Base-by-base conservation (phyloP, 2,113 vertebrate genomes). In the Odontophorus gujanensis region DNA sequence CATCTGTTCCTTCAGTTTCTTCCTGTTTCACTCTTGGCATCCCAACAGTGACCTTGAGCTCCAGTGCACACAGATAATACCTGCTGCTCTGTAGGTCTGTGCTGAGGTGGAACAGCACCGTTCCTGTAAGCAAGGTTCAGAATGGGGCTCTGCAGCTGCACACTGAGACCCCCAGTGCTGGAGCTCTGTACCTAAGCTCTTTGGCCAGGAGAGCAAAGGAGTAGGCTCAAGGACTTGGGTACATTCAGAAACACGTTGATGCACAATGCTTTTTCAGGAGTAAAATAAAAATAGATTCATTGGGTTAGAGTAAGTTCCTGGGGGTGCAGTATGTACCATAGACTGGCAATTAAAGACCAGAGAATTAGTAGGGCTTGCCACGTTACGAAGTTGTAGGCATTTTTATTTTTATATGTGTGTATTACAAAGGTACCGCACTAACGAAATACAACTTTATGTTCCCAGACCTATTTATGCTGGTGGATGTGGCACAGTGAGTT, bases 351-450 rank as follows among this genome's bases (percentile, higher is more conserved):
- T 91, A 93, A 95, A 95, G 92, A 91, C 32, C 82, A 79, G 80
- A 95, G 80, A 96, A 95, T 96, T 96, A 97, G 89, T 67, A 63
- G 92, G 75, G 85, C 90, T 92, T 84, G 80, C 82, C 92, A 66
- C 69, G 71, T 62, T 87, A 76, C 71, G 80, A 81, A 95, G 88
- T 88, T 85, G 93, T 91, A 96, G 77, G 71, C 82, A 90, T 92
- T 96, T 94, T 96, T 95, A 82, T 95, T 77, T 76, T 85, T 77
- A 3, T 40, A 17, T 58, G 30, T 69, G 50, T 68, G 40, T 65
- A 65, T 63, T 34, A 15, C 62, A 92, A 86, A 55, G 67, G 75
- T 59, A 75, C 76, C 40, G 66, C 58, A 36, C 59, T 93, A 91
- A 93, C 42, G 79, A 95, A 95, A 87, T 32, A 72, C 51, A 87